Evolutionary conservation across 1,140 invertebrate genomes (phyloP).

Genomic region (Sarcophaga peregrina): DNA sequence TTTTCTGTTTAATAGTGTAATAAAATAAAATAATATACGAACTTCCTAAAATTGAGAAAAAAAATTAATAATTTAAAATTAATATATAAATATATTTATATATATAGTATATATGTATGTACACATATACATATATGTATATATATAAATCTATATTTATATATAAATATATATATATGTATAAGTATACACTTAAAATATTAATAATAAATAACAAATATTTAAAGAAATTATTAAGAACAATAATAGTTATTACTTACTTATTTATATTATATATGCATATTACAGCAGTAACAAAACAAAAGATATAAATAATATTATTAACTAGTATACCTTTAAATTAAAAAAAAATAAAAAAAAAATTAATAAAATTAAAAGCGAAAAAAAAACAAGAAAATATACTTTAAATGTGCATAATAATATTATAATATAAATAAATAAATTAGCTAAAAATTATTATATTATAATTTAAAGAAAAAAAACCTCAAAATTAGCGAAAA

Average conservation of each 20-base stretch:
- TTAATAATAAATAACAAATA: slow-evolving; percentile 39
- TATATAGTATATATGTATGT: background rate
- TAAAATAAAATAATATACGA: background rate
- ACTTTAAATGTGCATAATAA: slow-evolving; percentile 30
- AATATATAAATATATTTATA: background rate
- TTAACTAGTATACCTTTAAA: slow-evolving; percentile 25
- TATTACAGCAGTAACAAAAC: slow-evolving; percentile 38
- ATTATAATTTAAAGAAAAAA: background rate
- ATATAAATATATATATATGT: background rate
- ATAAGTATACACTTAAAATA: background rate
- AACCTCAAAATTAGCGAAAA: slow-evolving; percentile 32
- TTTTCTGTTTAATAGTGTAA: no score
- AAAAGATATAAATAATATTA: slow-evolving; percentile 36
- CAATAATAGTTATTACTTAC: slow-evolving; percentile 67
- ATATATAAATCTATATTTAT: background rate
- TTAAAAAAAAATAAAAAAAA: slow-evolving; percentile 46
- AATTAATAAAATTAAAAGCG: slow-evolving; percentile 51
- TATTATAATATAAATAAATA: slow-evolving; percentile 20
- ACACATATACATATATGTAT: no score
- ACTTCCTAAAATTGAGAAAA: background rate
- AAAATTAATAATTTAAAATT: background rate
- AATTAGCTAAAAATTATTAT: background rate
- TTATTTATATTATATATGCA: slow-evolving; percentile 58
- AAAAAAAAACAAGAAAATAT: slow-evolving; percentile 49
- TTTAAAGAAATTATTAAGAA: slow-evolving; percentile 63